Conservation (phyloP, 2,113 vertebrate genomes). For the Prinia subflava region DNA sequence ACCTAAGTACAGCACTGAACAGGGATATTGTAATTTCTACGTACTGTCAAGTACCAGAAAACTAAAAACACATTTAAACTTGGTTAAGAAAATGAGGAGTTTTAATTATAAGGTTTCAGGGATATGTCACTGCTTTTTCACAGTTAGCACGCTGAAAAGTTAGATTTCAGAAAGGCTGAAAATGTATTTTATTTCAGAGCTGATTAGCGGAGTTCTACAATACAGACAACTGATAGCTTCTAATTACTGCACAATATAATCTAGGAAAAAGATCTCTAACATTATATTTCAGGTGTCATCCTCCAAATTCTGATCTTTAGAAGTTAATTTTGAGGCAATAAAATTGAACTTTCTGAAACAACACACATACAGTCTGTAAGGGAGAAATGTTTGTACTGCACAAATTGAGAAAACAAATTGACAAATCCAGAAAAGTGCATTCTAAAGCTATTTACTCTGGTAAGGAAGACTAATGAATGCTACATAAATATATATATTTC, state of each 20-base stretch:
- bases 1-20: neutral
- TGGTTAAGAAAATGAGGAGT: neutral
- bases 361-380: neutral
- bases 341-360: conserved; percentile 18
- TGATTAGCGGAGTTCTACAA: conserved; percentile 20
- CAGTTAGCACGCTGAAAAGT: neutral
- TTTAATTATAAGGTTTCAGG: neutral
- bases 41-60: neutral
- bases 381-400: conserved; percentile 2
- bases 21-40: neutral
- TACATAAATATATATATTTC: neutral
- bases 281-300: conserved; percentile 6
- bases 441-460: neutral
- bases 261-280: conserved; percentile 22
- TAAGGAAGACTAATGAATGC: conserved; percentile 6
- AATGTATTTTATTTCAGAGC: conserved; percentile 35
- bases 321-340: conserved; percentile 33
- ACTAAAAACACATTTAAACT: neutral
- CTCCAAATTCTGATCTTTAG: conserved; percentile 5
- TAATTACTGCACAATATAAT: conserved; percentile 11
- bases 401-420: conserved; percentile 16
- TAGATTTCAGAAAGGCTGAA: neutral
- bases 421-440: neutral
- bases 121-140: neutral
- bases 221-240: conserved; percentile 20